A percentile compares a stretch with the other conserved stretches of the same genome.
These are phyloP conservation scores for Lepidocyrtoides sp. DNA, from an alignment of 2,888 invertebrate species.

Conservation along the genomic window DNA sequence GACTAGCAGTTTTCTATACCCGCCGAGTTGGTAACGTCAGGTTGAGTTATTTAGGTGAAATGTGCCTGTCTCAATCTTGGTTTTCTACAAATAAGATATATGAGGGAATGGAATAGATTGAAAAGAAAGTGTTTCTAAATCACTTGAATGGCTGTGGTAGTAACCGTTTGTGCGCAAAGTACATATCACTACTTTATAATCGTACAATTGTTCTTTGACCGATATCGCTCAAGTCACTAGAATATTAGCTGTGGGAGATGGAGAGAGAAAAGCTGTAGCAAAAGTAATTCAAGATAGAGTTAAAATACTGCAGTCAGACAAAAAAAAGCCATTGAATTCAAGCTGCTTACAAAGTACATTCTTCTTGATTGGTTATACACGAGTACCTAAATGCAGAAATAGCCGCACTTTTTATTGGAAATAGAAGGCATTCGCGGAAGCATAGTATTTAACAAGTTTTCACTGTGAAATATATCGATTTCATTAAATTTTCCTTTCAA, in stretches of 20 bases:
- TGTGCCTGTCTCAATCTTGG: conserved; percentile 60
- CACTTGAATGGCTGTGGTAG: conserved; percentile 36
- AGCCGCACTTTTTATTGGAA: too few species aligned
- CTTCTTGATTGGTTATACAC: too few species aligned
- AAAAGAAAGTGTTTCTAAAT: conserved; percentile 59
- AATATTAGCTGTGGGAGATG: not conserved
- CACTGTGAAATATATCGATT: too few species aligned
- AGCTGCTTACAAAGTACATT: not conserved
- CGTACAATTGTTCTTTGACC: conserved; percentile 37
- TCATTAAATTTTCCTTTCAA: too few species aligned
- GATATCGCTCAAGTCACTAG: not conserved
- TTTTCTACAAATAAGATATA: conserved; percentile 41
- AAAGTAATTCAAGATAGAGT: conserved; percentile 2
- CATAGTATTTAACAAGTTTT: too few species aligned
- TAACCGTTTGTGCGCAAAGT: not conserved
- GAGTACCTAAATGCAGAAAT: too few species aligned
- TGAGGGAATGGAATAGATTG: conserved; percentile 34
- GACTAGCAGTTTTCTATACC: not conserved
- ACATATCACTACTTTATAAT: too few species aligned
- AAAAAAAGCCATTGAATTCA: not conserved
- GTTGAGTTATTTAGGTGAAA: conserved; percentile 65
- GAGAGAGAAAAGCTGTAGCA: not conserved
- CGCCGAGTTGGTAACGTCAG: conserved; percentile 28
- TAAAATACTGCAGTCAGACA: not conserved
- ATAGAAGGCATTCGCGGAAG: too few species aligned